A percentile compares a stretch with the other conserved stretches of the same genome.
These are phyloP conservation scores for Heliconius himera DNA, from an alignment of 1,140 invertebrate species.

Conservation along the genomic window DNA sequence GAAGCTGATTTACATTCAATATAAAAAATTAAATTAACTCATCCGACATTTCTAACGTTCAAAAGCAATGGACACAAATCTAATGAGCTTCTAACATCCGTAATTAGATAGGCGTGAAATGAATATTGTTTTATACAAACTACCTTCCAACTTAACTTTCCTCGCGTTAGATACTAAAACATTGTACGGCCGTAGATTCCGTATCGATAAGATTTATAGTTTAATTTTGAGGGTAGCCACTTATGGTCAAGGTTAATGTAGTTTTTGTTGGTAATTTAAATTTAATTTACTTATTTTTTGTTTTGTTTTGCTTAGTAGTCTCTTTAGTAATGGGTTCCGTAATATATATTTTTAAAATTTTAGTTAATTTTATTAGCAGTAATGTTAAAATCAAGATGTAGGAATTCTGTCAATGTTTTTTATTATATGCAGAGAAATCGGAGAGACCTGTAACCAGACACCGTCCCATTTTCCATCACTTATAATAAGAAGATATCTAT, in stretches of 20 bases:
- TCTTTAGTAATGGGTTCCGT: no score
- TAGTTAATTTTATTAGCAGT: no score
- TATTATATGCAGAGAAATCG: no score
- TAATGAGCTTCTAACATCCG: slow-evolving; percentile 42
- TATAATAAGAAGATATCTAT: no score
- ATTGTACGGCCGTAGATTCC: slow-evolving; percentile 10
- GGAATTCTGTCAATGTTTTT: no score
- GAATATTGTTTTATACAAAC: slow-evolving; percentile 44
- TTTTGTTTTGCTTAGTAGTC: background rate
- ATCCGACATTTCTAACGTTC: background rate
- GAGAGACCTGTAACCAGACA: no score
- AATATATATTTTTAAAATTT: no score
- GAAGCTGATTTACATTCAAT: no score
- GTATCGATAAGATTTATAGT: slow-evolving; percentile 36
- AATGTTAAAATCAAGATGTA: no score
- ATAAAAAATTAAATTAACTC: no score
- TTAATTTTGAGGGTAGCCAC: slow-evolving; percentile 27
- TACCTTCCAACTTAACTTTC: slow-evolving; percentile 26
- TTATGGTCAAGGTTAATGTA: slow-evolving; percentile 22
- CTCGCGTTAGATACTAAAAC: slow-evolving; percentile 23
- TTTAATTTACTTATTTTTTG: background rate
- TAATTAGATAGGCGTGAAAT: slow-evolving; percentile 53
- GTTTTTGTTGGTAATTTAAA: slow-evolving; percentile 5
- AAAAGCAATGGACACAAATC: slow-evolving; percentile 42
- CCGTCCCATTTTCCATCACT: no score